These are phyloP conservation scores for Colostygia pectinataria DNA, from an alignment of 2,888 invertebrate genomes.

Conservation along the genomic window DNA sequence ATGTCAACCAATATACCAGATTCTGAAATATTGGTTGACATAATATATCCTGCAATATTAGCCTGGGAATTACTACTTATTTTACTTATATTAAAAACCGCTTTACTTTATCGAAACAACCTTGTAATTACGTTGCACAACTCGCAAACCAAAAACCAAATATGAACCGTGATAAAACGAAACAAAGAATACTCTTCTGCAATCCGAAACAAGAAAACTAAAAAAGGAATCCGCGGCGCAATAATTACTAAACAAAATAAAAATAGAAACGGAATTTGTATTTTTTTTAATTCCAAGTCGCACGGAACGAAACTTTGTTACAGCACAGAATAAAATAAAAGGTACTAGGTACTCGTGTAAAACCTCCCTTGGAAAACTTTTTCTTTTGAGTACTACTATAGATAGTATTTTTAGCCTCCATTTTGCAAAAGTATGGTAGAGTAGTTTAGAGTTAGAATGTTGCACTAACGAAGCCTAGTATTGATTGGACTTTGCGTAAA, in stretches of 20 bases:
- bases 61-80: too few relatives aligned
- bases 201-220: conserved; percentile 5
- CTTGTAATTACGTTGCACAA: too few relatives aligned
- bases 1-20: too few relatives aligned
- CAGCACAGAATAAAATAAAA: conserved; percentile 8
- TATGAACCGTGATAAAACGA: not conserved
- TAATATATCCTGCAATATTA: too few relatives aligned
- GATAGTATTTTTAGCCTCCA: conserved; percentile 7
- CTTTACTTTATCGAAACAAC: too few relatives aligned
- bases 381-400: not conserved
- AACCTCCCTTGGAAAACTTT: not conserved
- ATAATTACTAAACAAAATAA: conserved; percentile 44
- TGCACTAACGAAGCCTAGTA: conserved; percentile 10
- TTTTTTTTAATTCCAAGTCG: conserved; percentile 27
- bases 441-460: not conserved
- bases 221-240: conserved; percentile 27
- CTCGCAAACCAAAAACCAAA: not conserved
- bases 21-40: too few relatives aligned
- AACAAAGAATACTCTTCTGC: conserved; percentile 1
- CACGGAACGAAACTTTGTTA: conserved; percentile 37
- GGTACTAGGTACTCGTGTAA: not conserved
- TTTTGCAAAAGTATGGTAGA: conserved; percentile 3
- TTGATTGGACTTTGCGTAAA: conserved; percentile 1
- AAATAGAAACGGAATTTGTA: conserved; percentile 33
- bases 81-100: too few relatives aligned